phyloP scores from a whole-genome alignment of 2,888 invertebrate genomes.

The Therioaphis trifolii region DNA sequence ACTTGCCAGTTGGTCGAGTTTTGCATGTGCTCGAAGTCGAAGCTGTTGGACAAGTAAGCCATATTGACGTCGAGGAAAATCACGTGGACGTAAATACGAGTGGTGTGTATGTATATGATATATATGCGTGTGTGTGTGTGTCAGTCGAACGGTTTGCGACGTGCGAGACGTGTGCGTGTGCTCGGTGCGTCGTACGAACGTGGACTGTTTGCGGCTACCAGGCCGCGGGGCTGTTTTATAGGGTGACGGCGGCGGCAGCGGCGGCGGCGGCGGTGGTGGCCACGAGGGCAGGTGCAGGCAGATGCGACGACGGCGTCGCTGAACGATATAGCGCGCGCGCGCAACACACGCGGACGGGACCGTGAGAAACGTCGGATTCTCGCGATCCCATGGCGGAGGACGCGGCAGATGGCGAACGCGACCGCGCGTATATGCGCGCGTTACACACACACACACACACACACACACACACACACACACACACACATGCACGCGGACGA shows the following conservation, averaged over 20 bases:
- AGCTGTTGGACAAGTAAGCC: slow-evolving; percentile 53
- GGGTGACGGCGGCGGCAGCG: neutral
- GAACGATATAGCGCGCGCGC: slow-evolving; percentile 11
- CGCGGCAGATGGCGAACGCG: slow-evolving; percentile 59
- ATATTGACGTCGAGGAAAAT: neutral
- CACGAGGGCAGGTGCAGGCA: slow-evolving; percentile 57
- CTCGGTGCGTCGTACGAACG: slow-evolving; percentile 36
- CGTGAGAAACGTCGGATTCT: slow-evolving; percentile 61
- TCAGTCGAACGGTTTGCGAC: too few relatives aligned
- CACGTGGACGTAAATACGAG: neutral
- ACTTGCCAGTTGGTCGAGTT: slow-evolving; percentile 64
- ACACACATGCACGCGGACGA: slow-evolving; percentile 40
- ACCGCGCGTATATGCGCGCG: neutral
- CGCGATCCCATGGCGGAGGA: slow-evolving; percentile 57
- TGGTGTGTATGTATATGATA: too few relatives aligned
- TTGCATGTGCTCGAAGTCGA: slow-evolving; percentile 63
- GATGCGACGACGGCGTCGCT: slow-evolving; percentile 29
- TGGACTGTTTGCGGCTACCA: slow-evolving; percentile 30
- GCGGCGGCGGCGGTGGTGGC: too few relatives aligned
- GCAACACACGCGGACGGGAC: slow-evolving; percentile 52
- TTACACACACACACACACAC: too few relatives aligned
- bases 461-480: too few relatives aligned
- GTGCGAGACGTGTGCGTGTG: neutral
- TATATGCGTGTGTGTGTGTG: neutral
- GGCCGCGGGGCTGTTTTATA: slow-evolving; percentile 44